Evolutionary conservation across 2,888 invertebrate genomes (phyloP), one percentile per base, ranked within the genome.

Genomic region (Xanthorhoe spadicearia): DNA sequence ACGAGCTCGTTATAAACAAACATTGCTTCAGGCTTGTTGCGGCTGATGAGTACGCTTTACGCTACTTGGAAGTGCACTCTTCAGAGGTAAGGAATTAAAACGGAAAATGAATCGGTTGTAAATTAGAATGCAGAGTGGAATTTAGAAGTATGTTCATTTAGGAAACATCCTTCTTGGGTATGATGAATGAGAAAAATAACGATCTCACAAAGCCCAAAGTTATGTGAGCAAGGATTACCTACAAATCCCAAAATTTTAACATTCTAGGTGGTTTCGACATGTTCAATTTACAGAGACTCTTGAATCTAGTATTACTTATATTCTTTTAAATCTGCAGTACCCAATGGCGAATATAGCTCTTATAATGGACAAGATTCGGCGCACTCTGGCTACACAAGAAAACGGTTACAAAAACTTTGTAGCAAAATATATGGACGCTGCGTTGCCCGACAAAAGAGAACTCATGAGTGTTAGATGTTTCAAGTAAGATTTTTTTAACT

Each of bases 41-140:
- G 1, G 97, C 98, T 1, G 98, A 99, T 83, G 96, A 97, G 79
- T 98, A 97, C 81, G 97, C 97, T 0, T 87, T 98, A 57, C 94
- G 96, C 51, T 98, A 97, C 81, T 96, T 98, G 98, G 98, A 98
- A 85, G 82, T 96, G 7, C 94, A 97, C 85, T 91, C 95, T 63
- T 88, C 94, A 64, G 94, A 97, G 94, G 97, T 97, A 80, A 64
- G 68, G 6, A 13, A 50, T 32, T 32, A 32, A 32, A 7, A 7
- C 32, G 32, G 32, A 32, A 32, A 32, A 32, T 6, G 6, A 6
- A 32, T 32, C 7, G 2, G 3, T 32, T 32, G 5, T 32, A 32
- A 7, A 7, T 7, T 5, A 5, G 28, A 5, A 28, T 28, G n/a
- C n/a, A n/a, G n/a, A 23, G 3, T 32, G 5, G 3, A 32, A 7